phyloP scores from a whole-genome alignment of 37 sponge, comb jelly and placozoan species.

The Theonella swinhoei region DNA sequence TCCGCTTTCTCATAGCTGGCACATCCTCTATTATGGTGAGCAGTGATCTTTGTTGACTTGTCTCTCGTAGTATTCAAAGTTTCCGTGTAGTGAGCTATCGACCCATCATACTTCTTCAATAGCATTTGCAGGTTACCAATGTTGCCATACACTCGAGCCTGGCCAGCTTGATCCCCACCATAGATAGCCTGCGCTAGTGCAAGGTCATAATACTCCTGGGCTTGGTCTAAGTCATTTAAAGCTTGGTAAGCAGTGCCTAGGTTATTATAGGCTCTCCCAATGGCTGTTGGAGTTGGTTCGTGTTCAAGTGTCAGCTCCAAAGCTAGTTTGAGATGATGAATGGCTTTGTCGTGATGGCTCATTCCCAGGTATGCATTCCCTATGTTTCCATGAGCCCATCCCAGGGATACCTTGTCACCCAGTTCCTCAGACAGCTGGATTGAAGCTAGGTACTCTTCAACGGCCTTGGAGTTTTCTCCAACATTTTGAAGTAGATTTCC shows the following conservation, averaged over 20 bases:
- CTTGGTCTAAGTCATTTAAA: constrained; percentile 34
- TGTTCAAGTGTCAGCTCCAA: constrained; percentile 42
- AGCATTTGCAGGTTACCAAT: constrained; percentile 71
- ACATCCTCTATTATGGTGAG: constrained; percentile 80
- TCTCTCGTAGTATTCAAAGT: constrained; percentile 58
- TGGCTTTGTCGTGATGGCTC: constrained; percentile 58
- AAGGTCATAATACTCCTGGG: constrained; percentile 69
- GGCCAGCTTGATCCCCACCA: constrained; percentile 59
- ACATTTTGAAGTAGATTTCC: constrained; percentile 70
- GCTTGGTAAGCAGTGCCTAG: constrained; percentile 75
- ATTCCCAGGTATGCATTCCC: constrained; percentile 75
- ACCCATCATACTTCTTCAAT: constrained; percentile 44
- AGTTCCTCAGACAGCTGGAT: constrained; percentile 41
- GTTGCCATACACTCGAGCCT: constrained; percentile 74
- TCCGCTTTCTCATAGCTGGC: constrained; percentile 59
- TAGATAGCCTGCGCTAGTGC: constrained; percentile 72
- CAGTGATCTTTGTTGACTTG: constrained; percentile 41
- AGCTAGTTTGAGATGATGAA: constrained; percentile 42
- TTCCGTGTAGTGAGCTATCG: constrained; percentile 69
- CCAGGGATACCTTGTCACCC: constrained; percentile 49
- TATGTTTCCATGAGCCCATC: constrained; percentile 79
- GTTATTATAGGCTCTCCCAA: constrained; percentile 73
- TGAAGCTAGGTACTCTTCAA: constrained; percentile 53
- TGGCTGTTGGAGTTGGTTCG: constrained; percentile 58
- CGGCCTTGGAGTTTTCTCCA: constrained; percentile 48